A percentile compares a stretch with the other conserved stretches of the same genome.
These are phyloP conservation scores for Larimichthys crocea DNA, from an alignment of 2,113 vertebrate species.

Conservation along the genomic window DNA sequence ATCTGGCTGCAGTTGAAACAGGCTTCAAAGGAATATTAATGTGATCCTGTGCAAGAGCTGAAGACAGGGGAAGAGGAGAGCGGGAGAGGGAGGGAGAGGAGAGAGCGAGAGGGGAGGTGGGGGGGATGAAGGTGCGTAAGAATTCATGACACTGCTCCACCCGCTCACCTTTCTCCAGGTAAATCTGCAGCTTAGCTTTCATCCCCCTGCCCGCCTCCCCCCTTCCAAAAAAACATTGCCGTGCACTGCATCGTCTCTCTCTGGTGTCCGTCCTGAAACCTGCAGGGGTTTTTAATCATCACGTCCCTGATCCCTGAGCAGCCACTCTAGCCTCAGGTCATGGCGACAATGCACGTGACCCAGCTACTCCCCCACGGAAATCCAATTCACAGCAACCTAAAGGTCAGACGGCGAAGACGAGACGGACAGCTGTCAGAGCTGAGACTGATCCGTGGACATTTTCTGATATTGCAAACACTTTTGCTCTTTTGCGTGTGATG, in stretches of 20 bases:
- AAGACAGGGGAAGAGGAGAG: constrained; percentile 49
- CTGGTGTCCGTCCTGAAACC: neutral
- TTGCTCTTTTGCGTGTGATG: neutral
- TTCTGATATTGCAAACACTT: neutral
- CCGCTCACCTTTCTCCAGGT: constrained; percentile 65
- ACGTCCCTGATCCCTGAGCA: neutral
- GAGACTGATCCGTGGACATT: neutral
- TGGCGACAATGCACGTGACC: constrained; percentile 25
- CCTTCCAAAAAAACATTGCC: neutral
- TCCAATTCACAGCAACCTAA: constrained; percentile 34
- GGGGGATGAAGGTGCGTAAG: constrained; percentile 19
- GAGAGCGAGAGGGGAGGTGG: neutral
- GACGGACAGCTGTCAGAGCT: constrained; percentile 15
- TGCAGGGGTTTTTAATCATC: constrained; percentile 1
- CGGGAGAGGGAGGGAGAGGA: constrained; percentile 2
- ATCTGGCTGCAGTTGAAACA: constrained; percentile 73
- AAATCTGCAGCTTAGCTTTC: constrained; percentile 27
- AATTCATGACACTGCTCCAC: constrained; percentile 32
- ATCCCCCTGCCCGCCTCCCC: neutral
- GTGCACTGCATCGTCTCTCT: neutral
- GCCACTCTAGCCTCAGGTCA: neutral
- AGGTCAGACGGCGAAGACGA: constrained; percentile 45
- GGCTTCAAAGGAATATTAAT: constrained; percentile 86
- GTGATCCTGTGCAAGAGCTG: constrained; percentile 75
- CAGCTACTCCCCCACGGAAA: constrained; percentile 26